phyloP scores from a whole-genome alignment of 1,140 invertebrate genomes.

The Gonatopus flavifemur region DNA sequence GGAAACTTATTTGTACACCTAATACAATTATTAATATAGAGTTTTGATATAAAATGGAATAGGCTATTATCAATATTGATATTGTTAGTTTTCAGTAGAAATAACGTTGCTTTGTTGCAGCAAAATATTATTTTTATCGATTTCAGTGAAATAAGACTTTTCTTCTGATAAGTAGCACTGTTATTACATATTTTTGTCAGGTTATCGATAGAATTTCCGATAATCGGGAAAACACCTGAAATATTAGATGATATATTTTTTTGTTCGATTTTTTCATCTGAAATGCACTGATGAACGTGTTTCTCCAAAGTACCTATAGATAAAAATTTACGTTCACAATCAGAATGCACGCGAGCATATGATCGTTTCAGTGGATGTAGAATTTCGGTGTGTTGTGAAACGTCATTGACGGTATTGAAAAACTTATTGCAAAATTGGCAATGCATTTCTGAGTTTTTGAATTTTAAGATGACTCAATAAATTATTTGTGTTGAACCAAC shows the following conservation, averaged over 20 bases:
- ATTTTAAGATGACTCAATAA: background rate
- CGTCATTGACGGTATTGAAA: background rate
- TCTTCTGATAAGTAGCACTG: slow-evolving; percentile 1
- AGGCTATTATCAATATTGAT: slow-evolving; percentile 13
- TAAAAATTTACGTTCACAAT: background rate
- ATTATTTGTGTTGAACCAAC: background rate
- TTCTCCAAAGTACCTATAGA: background rate
- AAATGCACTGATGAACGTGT: background rate
- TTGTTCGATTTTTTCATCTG: background rate
- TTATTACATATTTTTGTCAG: background rate
- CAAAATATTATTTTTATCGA: background rate
- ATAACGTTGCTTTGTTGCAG: no score
- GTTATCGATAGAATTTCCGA: background rate
- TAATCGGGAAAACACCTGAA: no score
- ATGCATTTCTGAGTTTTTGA: background rate
- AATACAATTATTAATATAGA: no score
- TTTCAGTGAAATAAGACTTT: background rate
- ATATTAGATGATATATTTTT: background rate
- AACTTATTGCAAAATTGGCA: background rate
- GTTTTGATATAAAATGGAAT: slow-evolving; percentile 8
- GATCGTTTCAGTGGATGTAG: background rate
- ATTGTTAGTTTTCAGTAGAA: slow-evolving; percentile 7
- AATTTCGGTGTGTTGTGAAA: background rate
- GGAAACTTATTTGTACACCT: no score
- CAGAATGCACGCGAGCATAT: background rate